Conservation (phyloP, 2,113 vertebrate species). For the Quiscalus mexicanus region DNA sequence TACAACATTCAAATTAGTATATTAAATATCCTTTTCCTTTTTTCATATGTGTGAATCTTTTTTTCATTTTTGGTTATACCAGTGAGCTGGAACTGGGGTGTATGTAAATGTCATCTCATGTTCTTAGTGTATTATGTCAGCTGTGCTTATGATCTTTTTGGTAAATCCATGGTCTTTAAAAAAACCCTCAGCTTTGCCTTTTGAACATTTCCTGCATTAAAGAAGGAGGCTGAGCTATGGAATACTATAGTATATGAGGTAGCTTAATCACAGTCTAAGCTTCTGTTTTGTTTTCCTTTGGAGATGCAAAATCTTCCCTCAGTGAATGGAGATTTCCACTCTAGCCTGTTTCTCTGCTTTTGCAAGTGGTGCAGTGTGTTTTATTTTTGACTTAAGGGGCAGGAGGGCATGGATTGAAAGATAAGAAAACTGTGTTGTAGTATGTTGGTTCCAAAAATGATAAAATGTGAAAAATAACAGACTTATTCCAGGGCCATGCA, state of each 20-base stretch:
- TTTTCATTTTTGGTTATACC: neutral
- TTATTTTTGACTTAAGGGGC: slow-evolving; percentile 33
- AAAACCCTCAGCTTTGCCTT: neutral
- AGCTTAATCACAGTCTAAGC: neutral
- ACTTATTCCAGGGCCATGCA: slow-evolving; percentile 17
- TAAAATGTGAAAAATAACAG: slow-evolving; percentile 64
- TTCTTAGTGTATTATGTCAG: neutral
- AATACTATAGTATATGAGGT: neutral
- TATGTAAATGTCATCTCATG: neutral
- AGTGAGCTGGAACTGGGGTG: neutral
- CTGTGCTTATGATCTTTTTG: neutral
- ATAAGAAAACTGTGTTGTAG: slow-evolving; percentile 23
- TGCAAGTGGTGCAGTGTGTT: slow-evolving; percentile 18
- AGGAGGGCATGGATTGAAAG: neutral
- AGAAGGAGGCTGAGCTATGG: neutral
- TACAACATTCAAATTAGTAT: neutral
- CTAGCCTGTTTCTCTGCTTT: neutral
- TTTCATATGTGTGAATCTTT: neutral
- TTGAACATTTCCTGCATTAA: neutral
- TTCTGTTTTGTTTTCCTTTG: neutral
- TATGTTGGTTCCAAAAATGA: slow-evolving; percentile 43
- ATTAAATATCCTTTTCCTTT: neutral
- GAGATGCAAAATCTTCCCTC: neutral
- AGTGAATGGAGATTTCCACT: slow-evolving; percentile 44
- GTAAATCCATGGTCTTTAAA: neutral